Base-by-base conservation (phyloP, 1,140 invertebrate genomes). In the Drosophila busckii region DNA sequence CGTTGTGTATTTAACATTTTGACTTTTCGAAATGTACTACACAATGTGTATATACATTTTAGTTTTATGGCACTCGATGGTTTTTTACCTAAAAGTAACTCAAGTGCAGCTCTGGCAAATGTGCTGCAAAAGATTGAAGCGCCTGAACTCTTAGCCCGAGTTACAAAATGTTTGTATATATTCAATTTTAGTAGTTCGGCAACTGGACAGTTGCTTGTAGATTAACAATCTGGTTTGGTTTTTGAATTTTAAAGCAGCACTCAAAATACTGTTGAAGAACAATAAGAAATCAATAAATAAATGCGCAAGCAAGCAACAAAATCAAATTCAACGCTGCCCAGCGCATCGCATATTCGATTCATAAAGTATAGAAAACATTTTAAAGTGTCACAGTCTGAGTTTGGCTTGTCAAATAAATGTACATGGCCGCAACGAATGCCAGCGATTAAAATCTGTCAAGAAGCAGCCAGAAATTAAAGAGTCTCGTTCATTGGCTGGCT, bases 351-450 rank as follows among this genome's bases (percentile, higher is more conserved):
- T 73, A 67, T 71, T 64, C 52, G 66, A 52, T 56, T 64, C 49
- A 63, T 70, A 78, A 63, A 62, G 50, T 42, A 63, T 67, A 78
- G 68, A 68, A 68, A 59, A 49, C 61, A 54, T 69, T 78, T 40
- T 65, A 80, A 78, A 82, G 73, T 82, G 73, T 80, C 69, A 68
- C 73, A 73, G 63, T 65, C 64, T 46, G 66, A 82, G 66, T 61
- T 82, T 61, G 19, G 38, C 26, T 28, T 80, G 73, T 80, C 75
- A 73, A 66, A 80, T 80, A 82, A 80, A 82, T 73, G 58, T 32
- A 19, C 25, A 37, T 52, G 58, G 26, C 45, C 52, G 29, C 59
- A 67, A 55, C 67, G 53, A 63, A 71, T 64, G 71, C 68, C 44
- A 46, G 54, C 54, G 73, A 80, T 82, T 73, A 41, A 68, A 73